A percentile compares a stretch with the other conserved stretches of the same genome.
Conservation (phyloP, 2,797 vertebrate genomes). For the Falco concolor region DNA sequence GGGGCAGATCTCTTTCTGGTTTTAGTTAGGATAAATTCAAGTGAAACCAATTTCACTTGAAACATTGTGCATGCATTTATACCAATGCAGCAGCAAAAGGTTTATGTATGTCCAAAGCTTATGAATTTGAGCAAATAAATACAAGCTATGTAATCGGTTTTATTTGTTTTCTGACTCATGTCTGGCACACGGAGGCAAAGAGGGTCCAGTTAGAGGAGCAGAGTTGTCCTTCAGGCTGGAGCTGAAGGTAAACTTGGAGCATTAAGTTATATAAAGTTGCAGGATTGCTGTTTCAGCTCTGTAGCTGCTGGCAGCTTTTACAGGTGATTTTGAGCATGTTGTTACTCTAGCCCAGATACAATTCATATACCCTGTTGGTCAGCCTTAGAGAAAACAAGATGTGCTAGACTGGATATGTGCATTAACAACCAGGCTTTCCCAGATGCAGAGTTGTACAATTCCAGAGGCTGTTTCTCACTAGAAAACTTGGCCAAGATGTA, state of each 20-base stretch:
- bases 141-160: not conserved
- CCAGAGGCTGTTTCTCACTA: slow-evolving; percentile 6
- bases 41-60: not conserved
- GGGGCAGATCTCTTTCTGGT: not conserved
- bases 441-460: not conserved
- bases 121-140: slow-evolving; percentile 20
- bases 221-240: not conserved
- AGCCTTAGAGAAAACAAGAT: not conserved
- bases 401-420: not conserved
- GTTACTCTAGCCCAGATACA: not conserved
- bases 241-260: not conserved
- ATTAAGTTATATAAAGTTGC: not conserved
- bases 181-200: not conserved
- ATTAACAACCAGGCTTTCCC: not conserved
- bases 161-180: slow-evolving; percentile 51
- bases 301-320: not conserved
- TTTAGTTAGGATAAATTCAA: slow-evolving; percentile 18
- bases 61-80: not conserved
- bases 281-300: fast-evolving
- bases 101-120: not conserved
- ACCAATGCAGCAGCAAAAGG: not conserved
- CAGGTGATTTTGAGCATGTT: not conserved
- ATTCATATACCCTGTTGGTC: not conserved
- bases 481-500: slow-evolving; percentile 10
- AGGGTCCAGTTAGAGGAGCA: not conserved